These are phyloP conservation scores for Tetrax tetrax DNA, from an alignment of 2,113 vertebrate genomes.

Conservation along the genomic window DNA sequence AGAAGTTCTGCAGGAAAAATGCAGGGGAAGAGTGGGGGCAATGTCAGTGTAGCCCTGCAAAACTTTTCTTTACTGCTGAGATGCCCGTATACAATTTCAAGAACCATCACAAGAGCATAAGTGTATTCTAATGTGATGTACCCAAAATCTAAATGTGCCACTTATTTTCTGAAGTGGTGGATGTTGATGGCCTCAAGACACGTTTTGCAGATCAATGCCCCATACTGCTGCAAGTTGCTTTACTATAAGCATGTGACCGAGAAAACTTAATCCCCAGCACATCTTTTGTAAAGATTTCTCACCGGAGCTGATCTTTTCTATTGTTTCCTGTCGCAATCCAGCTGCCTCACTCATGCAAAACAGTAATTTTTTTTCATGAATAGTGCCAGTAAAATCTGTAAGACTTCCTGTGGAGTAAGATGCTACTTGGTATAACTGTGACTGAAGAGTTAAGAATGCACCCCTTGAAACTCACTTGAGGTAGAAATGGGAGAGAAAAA, in stretches of 20 bases:
- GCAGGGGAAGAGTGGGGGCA: not conserved
- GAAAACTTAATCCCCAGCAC: not conserved
- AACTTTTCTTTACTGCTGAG: not conserved
- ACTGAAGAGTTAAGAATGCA: not conserved
- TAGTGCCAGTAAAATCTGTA: not conserved
- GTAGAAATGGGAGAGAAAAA: not conserved
- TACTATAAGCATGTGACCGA: not conserved
- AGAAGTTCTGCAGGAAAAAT: not conserved
- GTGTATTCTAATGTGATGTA: not conserved
- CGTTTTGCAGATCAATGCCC: not conserved
- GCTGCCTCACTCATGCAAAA: not conserved
- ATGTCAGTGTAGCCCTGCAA: not conserved
- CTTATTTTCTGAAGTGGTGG: not conserved
- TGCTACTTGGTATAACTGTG: not conserved
- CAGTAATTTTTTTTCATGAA: not conserved
- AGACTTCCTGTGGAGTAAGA: not conserved
- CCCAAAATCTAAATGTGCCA: not conserved
- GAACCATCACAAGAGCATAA: not conserved
- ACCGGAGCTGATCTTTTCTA: not conserved
- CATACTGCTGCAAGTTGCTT: not conserved
- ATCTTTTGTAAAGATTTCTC: not conserved
- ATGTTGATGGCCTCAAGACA: not conserved
- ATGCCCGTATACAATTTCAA: not conserved
- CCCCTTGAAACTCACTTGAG: not conserved
- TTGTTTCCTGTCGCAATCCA: not conserved